Evolutionary conservation across 2,888 invertebrate species (phyloP), one percentile per base, ranked within the genome.

Genomic region (Dioctria rufipes): DNA sequence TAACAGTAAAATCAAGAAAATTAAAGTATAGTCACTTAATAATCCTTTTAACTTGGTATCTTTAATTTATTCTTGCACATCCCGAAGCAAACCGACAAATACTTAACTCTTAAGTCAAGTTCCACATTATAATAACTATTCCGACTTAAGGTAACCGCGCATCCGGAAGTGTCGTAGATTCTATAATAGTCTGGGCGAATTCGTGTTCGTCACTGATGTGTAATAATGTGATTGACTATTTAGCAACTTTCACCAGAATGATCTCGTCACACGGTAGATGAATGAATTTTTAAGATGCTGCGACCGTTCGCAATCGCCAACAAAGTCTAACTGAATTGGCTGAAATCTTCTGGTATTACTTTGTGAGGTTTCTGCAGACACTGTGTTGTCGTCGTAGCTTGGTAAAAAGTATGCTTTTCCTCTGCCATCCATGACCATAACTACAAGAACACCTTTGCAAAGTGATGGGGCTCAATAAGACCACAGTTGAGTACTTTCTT

Each of bases 301-400:
- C 83, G 80, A 84, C 85, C 84, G 83, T 84, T 83, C 84, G 84
- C 84, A 83, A 83, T 83, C 84, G 84, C 84, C 82, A 84, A 80
- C 84, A 80, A 83, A 83, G 82, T 82, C 81, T 83, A 84, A 85
- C 85, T 85, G 84, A 84, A 80, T 54, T 66, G 25, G 11, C 25
- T 58, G 49, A 43, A 69, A 60, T 73, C 81, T 67, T 78, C 80
- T 61, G 78, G 60, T 80, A 81, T 82, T 73, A 43, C 60, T 83
- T 83, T 25, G 78, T 81, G 81, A 81, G 81, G 73, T 80, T 81
- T 78, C 75, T 81, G 82, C 69, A 78, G 9, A 79, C 25, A 37
- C 43, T 25, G 11, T 25, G 11, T 51, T 51, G 25, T 25, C 25
- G 25, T 25, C 25, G 25, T 25, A 25, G 25, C 25, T 25, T 2